phyloP scores from a whole-genome alignment of 2,888 invertebrate genomes.

The Ectropis crepuscularia region DNA sequence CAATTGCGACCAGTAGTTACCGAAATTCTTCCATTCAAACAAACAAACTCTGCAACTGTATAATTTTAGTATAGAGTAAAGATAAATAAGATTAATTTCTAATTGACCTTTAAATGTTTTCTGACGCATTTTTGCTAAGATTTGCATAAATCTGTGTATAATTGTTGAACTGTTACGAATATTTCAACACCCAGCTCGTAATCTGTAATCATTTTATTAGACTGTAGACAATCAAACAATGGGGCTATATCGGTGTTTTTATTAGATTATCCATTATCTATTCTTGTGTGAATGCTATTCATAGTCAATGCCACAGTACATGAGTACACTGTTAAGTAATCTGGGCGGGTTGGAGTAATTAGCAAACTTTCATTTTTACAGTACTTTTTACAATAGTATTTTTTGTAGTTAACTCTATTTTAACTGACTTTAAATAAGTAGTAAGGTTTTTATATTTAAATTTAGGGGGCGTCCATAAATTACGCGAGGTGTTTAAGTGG shows the following conservation, averaged over 20 bases:
- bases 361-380: not conserved
- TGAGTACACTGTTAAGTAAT: slow-evolving; percentile 13
- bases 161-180: slow-evolving; percentile 16
- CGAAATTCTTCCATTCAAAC: too few relatives aligned
- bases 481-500: too few relatives aligned
- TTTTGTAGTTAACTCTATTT: too few relatives aligned
- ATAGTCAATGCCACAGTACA: slow-evolving; percentile 55
- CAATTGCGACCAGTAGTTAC: too few relatives aligned
- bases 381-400: too few relatives aligned
- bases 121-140: not conserved
- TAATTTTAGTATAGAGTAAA: too few relatives aligned
- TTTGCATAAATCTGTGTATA: slow-evolving; percentile 8
- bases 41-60: too few relatives aligned
- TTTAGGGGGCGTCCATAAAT: too few relatives aligned
- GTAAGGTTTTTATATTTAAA: too few relatives aligned
- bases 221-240: slow-evolving; percentile 62
- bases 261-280: slow-evolving; percentile 43
- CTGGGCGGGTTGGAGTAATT: slow-evolving; percentile 2
- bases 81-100: too few relatives aligned
- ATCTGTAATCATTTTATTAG: slow-evolving; percentile 35
- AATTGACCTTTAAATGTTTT: too few relatives aligned
- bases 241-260: slow-evolving; percentile 61
- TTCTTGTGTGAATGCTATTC: slow-evolving; percentile 53
- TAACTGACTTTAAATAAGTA: too few relatives aligned
- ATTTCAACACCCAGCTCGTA: slow-evolving; percentile 37